These are phyloP conservation scores for Drosophila aff. DNA, from an alignment of 1,140 invertebrate species.

Conservation along the genomic window DNA sequence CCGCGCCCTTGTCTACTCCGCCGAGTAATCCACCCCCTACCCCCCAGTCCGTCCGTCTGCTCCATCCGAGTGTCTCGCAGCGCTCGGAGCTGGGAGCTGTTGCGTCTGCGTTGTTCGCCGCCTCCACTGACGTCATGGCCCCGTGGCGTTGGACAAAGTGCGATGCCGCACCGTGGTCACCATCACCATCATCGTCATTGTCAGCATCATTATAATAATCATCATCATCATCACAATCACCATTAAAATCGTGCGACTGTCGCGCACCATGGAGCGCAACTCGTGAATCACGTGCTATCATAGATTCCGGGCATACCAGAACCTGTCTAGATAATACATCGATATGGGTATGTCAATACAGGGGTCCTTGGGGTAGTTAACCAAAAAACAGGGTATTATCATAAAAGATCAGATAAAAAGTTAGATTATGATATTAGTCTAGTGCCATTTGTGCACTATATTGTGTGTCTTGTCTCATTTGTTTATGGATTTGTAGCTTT, in stretches of 20 bases:
- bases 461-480: background rate
- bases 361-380: conserved; percentile 1
- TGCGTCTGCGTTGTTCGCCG: conserved; percentile 60
- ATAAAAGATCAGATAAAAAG: no score
- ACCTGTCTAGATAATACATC: conserved; percentile 1
- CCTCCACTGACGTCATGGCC: conserved; percentile 52
- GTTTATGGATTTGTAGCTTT: background rate
- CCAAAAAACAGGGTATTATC: background rate
- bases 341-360: conserved; percentile 19
- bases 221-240: conserved; percentile 18
- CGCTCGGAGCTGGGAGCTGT: conserved; percentile 22
- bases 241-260: conserved; percentile 14
- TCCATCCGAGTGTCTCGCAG: conserved; percentile 5
- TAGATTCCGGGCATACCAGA: conserved; percentile 31
- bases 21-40: conserved; percentile 5
- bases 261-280: conserved; percentile 32
- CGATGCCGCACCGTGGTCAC: conserved; percentile 43
- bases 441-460: background rate
- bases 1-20: conserved; percentile 17
- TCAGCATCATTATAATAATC: conserved; percentile 17
- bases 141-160: conserved; percentile 45
- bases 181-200: conserved; percentile 9
- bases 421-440: background rate
- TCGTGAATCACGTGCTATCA: conserved; percentile 41
- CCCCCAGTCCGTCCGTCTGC: background rate